These are phyloP conservation scores for Corapipo altera DNA, from an alignment of 2,113 vertebrate species.

Conservation along the genomic window DNA sequence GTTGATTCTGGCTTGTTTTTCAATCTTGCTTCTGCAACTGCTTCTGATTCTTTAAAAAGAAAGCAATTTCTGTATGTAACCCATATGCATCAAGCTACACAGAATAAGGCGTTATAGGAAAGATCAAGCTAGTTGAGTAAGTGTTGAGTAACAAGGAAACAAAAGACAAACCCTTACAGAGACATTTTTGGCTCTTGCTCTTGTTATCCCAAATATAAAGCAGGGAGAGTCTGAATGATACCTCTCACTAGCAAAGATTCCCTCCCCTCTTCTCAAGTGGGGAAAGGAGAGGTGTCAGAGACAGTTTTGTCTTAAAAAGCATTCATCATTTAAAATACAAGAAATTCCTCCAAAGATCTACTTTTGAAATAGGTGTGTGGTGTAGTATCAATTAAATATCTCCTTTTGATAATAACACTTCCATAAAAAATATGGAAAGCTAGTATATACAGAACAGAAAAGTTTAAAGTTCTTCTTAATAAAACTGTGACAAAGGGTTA, in stretches of 20 bases:
- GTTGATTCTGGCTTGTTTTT: constrained; percentile 74
- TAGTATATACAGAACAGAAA: not conserved
- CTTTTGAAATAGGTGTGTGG: not conserved
- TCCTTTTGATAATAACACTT: not conserved
- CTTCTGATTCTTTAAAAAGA: constrained; percentile 83
- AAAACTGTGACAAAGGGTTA: not conserved
- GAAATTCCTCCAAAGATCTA: not conserved
- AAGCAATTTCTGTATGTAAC: constrained; percentile 44
- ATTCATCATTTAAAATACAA: not conserved
- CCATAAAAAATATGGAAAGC: not conserved
- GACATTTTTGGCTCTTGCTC: not conserved
- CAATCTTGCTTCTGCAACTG: constrained; percentile 79
- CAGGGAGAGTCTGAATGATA: not conserved
- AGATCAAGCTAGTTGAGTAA: not conserved
- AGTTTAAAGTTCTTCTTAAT: not conserved
- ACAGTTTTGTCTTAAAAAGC: not conserved
- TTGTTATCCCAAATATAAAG: not conserved
- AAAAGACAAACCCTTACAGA: not conserved
- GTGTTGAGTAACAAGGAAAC: not conserved
- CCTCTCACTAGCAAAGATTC: not conserved
- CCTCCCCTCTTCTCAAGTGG: not conserved
- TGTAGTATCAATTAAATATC: not conserved
- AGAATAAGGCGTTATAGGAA: not conserved
- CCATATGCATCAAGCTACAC: not conserved
- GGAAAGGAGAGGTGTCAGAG: not conserved